These are phyloP conservation scores for Melitaea cinxia DNA, from an alignment of 1,140 invertebrate species.

Conservation along the genomic window DNA sequence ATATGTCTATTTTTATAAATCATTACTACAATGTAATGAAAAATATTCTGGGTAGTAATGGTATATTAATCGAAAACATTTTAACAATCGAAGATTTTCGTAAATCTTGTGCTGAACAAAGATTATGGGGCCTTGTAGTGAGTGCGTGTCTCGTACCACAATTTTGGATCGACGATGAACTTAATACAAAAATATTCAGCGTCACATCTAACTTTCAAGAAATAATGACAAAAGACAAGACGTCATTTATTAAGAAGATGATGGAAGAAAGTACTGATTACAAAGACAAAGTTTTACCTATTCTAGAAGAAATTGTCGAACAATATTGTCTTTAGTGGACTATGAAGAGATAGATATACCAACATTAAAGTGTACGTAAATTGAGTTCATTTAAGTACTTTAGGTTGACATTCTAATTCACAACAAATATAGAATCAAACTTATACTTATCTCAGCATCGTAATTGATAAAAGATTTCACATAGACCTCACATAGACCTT, in stretches of 20 bases:
- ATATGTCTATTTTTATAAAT: constrained; percentile 70
- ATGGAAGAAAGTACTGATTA: constrained; percentile 55
- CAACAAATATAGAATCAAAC: too few species aligned
- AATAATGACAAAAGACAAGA: constrained; percentile 61
- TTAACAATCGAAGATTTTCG: constrained; percentile 68
- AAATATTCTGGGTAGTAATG: constrained; percentile 59
- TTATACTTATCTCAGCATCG: too few species aligned
- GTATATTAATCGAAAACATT: constrained; percentile 61
- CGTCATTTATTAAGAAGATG: constrained; percentile 60
- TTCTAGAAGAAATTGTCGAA: constrained; percentile 68
- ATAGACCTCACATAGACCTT: too few species aligned
- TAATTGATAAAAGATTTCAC: too few species aligned
- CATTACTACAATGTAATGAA: constrained; percentile 79
- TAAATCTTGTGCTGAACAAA: constrained; percentile 62
- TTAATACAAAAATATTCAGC: constrained; percentile 54
- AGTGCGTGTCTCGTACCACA: constrained; percentile 62
- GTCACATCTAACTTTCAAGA: constrained; percentile 58
- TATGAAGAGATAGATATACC: too few species aligned
- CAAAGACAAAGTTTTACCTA: constrained; percentile 54
- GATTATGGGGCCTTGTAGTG: constrained; percentile 60
- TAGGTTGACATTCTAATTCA: too few species aligned
- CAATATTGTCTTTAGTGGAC: constrained; percentile 45
- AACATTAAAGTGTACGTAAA: too few species aligned
- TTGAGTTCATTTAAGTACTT: too few species aligned
- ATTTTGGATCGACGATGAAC: constrained; percentile 64